A percentile compares a stretch with the other conserved stretches of the same genome.
Conservation (phyloP, 2,797 vertebrate species). For the Eutrigla gurnardus region DNA sequence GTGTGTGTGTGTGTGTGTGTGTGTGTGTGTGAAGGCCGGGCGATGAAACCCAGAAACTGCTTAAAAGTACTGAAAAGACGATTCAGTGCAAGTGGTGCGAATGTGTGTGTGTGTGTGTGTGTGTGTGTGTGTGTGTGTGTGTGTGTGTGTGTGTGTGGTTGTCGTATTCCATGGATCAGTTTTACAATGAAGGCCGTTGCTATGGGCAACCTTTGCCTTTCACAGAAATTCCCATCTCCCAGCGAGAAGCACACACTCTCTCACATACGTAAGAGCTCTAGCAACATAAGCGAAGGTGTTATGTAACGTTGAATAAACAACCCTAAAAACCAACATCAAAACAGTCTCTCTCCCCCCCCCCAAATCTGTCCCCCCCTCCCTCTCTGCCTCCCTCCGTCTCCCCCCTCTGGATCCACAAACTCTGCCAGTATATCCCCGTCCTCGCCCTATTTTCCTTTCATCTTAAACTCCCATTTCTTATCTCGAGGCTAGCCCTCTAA, state of each 20-base stretch:
- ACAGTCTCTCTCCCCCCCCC: slow-evolving; percentile 43
- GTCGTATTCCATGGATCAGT: slow-evolving; percentile 72
- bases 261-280: slow-evolving; percentile 36
- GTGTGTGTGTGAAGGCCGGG: slow-evolving; percentile 21
- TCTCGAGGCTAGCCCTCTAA: slow-evolving; percentile 60
- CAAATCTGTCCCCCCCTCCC: slow-evolving; percentile 18
- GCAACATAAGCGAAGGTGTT: slow-evolving; percentile 72
- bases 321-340: slow-evolving; percentile 68
- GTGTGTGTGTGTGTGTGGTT: slow-evolving; percentile 24
- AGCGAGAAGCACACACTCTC: slow-evolving; percentile 53
- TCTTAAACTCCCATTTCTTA: slow-evolving; percentile 68
- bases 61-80: slow-evolving; percentile 67
- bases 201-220: slow-evolving; percentile 83
- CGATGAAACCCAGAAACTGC: slow-evolving; percentile 49
- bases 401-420: slow-evolving; percentile 45
- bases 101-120: slow-evolving; percentile 44
- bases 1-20: not conserved
- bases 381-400: slow-evolving; percentile 4
- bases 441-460: slow-evolving; percentile 74
- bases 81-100: slow-evolving; percentile 35
- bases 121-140: slow-evolving; percentile 44
- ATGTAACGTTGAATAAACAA: slow-evolving; percentile 75
- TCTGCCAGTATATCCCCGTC: slow-evolving; percentile 56
- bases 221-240: slow-evolving; percentile 80
- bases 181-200: slow-evolving; percentile 84